Evolutionary conservation across 2,888 invertebrate species (phyloP).

Genomic region (Xanthorhoe designata): DNA sequence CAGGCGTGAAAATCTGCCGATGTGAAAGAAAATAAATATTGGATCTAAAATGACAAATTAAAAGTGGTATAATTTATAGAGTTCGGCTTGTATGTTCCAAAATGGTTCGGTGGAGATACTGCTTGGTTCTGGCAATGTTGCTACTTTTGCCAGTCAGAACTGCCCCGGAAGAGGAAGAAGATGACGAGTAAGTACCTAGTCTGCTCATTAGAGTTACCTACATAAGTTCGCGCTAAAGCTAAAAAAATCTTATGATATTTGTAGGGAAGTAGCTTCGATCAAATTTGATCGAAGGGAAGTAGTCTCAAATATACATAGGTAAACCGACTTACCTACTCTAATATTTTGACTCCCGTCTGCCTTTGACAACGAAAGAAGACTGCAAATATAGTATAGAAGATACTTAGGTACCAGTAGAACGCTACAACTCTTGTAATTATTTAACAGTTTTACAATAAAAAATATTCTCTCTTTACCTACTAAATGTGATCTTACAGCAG

Average conservation of each 20-base stretch:
- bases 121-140: conserved; percentile 68
- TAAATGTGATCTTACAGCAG: too few relatives aligned
- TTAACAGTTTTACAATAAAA: too few relatives aligned
- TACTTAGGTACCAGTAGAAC: too few relatives aligned
- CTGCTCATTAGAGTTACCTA: neutral
- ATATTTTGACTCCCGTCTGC: too few relatives aligned
- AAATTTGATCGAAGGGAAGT: too few relatives aligned
- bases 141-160: conserved; percentile 63
- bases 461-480: too few relatives aligned
- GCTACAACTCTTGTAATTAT: too few relatives aligned
- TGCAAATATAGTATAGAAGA: too few relatives aligned
- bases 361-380: too few relatives aligned
- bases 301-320: too few relatives aligned
- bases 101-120: conserved; percentile 75
- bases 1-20: conserved; percentile 60
- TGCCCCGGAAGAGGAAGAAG: conserved; percentile 62
- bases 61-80: conserved; percentile 59
- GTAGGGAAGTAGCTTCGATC: neutral
- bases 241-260: too few relatives aligned
- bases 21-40: conserved; percentile 54
- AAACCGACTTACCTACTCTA: too few relatives aligned
- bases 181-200: conserved; percentile 60
- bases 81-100: conserved; percentile 47
- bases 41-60: conserved; percentile 76
- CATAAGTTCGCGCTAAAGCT: neutral